These are phyloP conservation scores for Microcebus ravelobensis DNA, from an alignment of 2,113 vertebrate genomes.

Conservation along the genomic window DNA sequence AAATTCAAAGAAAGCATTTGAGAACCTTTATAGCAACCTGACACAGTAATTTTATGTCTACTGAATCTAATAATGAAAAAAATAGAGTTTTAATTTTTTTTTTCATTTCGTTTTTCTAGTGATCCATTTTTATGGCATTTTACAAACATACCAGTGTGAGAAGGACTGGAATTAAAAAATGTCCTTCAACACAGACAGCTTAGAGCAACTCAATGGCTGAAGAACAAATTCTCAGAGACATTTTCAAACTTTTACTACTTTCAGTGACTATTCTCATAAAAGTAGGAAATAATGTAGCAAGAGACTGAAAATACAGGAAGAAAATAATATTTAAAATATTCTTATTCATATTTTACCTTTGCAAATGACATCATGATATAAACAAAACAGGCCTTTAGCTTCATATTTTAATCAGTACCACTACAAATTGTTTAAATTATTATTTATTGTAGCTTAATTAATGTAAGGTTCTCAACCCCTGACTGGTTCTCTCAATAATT, in stretches of 20 bases:
- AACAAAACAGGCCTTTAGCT: neutral
- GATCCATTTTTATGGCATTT: slow-evolving; percentile 35
- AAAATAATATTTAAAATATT: slow-evolving; percentile 46
- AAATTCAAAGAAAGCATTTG: slow-evolving; percentile 51
- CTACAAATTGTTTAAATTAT: neutral
- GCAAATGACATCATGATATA: neutral
- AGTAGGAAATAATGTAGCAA: neutral
- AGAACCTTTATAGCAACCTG: neutral
- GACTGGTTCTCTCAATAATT: slow-evolving; percentile 41
- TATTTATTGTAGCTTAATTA: neutral
- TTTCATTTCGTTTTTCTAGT: neutral
- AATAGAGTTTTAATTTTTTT: neutral
- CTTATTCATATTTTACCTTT: neutral
- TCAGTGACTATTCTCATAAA: slow-evolving; percentile 50
- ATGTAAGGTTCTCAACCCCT: neutral
- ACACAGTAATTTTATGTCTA: slow-evolving; percentile 16
- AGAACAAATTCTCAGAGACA: neutral
- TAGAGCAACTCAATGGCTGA: neutral
- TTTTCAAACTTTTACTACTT: slow-evolving; percentile 60
- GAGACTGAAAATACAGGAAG: neutral
- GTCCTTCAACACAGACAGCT: neutral
- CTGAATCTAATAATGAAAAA: neutral
- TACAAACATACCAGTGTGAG: neutral
- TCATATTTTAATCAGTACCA: slow-evolving; percentile 27
- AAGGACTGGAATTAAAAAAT: neutral